Evolutionary conservation across 2,113 vertebrate species (phyloP).

Genomic region (Tapirus terrestris): DNA sequence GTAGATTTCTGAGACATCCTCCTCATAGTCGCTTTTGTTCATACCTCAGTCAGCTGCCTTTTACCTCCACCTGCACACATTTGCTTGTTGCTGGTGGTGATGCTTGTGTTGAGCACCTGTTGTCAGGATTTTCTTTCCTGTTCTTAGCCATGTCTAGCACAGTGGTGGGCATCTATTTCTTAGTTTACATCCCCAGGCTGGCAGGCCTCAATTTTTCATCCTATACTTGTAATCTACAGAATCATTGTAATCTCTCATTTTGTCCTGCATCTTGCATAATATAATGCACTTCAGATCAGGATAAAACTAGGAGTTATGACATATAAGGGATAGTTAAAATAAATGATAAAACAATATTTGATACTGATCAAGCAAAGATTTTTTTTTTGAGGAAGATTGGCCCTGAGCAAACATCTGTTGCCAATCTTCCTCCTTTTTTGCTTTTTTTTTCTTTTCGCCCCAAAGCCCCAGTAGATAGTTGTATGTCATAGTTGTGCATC

Average conservation of each 20-base stretch:
- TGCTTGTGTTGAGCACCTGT: background rate
- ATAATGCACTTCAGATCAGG: background rate
- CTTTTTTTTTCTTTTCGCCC: too few relatives aligned
- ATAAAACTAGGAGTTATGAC: background rate
- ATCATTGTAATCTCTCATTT: background rate
- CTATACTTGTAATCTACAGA: background rate
- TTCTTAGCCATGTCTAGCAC: background rate
- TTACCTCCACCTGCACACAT: background rate
- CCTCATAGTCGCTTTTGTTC: fast-evolving
- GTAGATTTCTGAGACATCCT: background rate
- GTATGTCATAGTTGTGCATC: too few relatives aligned
- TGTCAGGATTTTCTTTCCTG: background rate
- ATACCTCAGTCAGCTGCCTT: background rate
- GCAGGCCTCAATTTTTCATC: background rate
- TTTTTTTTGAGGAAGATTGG: too few relatives aligned
- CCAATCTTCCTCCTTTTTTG: too few relatives aligned
- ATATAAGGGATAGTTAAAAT: background rate
- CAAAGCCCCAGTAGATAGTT: too few relatives aligned
- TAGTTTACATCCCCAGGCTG: background rate
- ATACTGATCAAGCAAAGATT: background rate
- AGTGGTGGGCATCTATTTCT: background rate
- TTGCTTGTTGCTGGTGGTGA: background rate
- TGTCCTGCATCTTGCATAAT: background rate
- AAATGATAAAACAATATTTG: background rate
- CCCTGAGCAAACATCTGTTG: too few relatives aligned